A percentile compares a stretch with the other conserved stretches of the same genome.
Evolutionary conservation across 1,140 invertebrate genomes (phyloP).

Genomic region (Lerema accius): DNA sequence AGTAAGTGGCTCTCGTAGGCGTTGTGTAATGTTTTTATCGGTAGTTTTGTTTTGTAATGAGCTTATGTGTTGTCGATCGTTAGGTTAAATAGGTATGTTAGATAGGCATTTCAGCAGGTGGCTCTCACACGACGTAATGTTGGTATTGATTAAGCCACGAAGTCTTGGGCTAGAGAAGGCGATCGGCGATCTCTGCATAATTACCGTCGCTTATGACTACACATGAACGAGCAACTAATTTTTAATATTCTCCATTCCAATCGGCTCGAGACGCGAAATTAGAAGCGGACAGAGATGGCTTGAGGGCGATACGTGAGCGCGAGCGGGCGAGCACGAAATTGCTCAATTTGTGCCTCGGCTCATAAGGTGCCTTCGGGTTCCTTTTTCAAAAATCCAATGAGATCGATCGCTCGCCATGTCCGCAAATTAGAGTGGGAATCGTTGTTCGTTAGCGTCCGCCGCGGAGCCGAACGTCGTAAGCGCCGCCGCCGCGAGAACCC

Average conservation of each 20-base stretch:
- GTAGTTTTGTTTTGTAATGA: conserved; percentile 5
- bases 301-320: conserved; percentile 41
- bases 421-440: conserved; percentile 80
- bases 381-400: conserved; percentile 80
- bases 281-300: conserved; percentile 53
- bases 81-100: not conserved
- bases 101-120: not conserved
- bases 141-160: not conserved
- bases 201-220: conserved; percentile 40
- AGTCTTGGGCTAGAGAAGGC: not conserved
- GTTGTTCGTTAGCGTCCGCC: conserved; percentile 65
- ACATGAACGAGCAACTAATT: conserved; percentile 51
- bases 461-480: conserved; percentile 43
- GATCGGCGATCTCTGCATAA: conserved; percentile 35
- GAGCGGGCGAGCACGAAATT: conserved; percentile 67
- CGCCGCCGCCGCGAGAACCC: conserved; percentile 1
- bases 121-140: not conserved
- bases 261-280: conserved; percentile 57
- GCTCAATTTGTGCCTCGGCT: conserved; percentile 76
- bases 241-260: conserved; percentile 64
- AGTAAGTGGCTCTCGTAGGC: not conserved
- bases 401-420: conserved; percentile 79
- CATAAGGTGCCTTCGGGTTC: conserved; percentile 69
- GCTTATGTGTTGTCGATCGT: not conserved
- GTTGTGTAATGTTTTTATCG: conserved; percentile 11